Evolutionary conservation across 2,797 vertebrate species (phyloP), one percentile per base, ranked within the genome.

Genomic region (Semotilus atromaculatus): DNA sequence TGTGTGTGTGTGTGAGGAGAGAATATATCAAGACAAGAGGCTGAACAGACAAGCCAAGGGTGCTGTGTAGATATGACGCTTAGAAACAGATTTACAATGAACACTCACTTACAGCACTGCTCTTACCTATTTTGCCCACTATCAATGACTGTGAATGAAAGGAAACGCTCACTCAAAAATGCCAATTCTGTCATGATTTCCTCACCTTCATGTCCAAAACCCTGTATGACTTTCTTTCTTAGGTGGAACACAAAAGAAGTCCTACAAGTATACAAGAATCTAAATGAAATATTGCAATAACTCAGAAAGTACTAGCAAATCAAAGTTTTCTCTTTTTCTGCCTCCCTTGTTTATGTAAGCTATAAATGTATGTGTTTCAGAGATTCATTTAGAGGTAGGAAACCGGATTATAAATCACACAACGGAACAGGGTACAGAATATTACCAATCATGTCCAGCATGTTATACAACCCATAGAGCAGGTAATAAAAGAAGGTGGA

Each of bases 11-110:
- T 58, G 75, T 21, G 62, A 26, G 64, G 51, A 83, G 8, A 45
- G 66, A 62, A 84, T 84, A 70, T 55, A 84, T 84, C 82, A 84
- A 45, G 75, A 84, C 48, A 43, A 84, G 64, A 45, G 64, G 74
- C 75, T 70, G 48, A 76, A 83, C 72, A 74, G 66, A 71, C 82
- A 79, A 71, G 16, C 51, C 36, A 84, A 84, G 66, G 66, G 38
- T 78, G 66, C 67, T 84, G 82, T 45, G 74, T 10, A 48, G 74
- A 71, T 78, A 78, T 71, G 55, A 74, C 29, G 45, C 7, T 21
- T 19, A 70, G 26, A 68, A 8, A 26, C 64, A 51, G 62, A 68
- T 68, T 77, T 55, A 83, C 73, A 83, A 31, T 53, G 38, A 68
- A 83, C 60, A 43, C n/a, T 51, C 29, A 36, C 58, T n/a, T n/a